Evolutionary conservation across 1,140 invertebrate genomes (phyloP).

Genomic region (Cataglyphis hispanica): DNA sequence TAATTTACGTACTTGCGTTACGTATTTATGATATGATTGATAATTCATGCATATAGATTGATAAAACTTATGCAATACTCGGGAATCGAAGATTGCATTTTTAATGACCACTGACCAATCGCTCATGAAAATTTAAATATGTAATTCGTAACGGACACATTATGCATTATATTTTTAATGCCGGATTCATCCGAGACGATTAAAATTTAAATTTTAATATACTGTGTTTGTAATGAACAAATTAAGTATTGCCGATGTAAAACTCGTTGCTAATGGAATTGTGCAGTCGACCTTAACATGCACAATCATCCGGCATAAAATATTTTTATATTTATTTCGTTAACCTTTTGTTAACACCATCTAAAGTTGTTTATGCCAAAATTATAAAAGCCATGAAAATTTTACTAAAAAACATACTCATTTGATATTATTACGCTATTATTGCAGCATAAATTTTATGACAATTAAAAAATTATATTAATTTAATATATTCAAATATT

Average conservation of each 20-base stretch:
- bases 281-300: constrained; percentile 56
- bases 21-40: neutral
- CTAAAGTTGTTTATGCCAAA: constrained; percentile 43
- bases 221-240: constrained; percentile 39
- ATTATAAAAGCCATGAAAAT: constrained; percentile 47
- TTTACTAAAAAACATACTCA: constrained; percentile 18
- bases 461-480: constrained; percentile 1
- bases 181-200: constrained; percentile 40
- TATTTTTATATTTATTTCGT: constrained; percentile 59
- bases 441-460: neutral
- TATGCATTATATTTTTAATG: constrained; percentile 56
- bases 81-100: constrained; percentile 57
- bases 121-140: constrained; percentile 58
- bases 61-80: constrained; percentile 43
- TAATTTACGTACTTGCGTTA: constrained; percentile 7
- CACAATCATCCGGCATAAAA: constrained; percentile 46
- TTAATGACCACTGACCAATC: constrained; percentile 44
- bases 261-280: constrained; percentile 55
- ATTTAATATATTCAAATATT: neutral
- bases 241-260: constrained; percentile 57
- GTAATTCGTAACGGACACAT: constrained; percentile 55
- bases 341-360: constrained; percentile 35
- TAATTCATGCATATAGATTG: constrained; percentile 29
- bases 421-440: constrained; percentile 12
- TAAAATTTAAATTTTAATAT: constrained; percentile 61